These are phyloP conservation scores for Ophion ventricosus DNA, from an alignment of 2,888 invertebrate genomes.

Conservation along the genomic window DNA sequence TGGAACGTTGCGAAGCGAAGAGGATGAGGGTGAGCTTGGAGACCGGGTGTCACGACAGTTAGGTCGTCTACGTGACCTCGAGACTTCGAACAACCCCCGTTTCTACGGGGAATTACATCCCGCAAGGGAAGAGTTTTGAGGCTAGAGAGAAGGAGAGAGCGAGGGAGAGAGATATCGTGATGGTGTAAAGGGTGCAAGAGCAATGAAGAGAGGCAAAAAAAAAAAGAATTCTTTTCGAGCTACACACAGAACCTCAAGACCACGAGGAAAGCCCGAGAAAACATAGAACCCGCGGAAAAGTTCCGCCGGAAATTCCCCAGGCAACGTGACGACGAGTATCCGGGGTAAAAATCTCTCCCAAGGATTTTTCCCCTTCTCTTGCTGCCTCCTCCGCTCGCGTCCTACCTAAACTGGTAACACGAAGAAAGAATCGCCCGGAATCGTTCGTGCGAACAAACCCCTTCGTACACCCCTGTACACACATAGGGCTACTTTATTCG, in stretches of 20 bases:
- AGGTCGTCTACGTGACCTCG: slow-evolving; percentile 79
- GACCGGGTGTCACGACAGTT: slow-evolving; percentile 76
- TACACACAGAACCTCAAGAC: slow-evolving; percentile 1
- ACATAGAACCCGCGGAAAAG: slow-evolving; percentile 51
- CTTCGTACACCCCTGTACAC: not conserved
- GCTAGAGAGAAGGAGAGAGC: slow-evolving; percentile 29
- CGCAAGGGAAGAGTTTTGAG: slow-evolving; percentile 64
- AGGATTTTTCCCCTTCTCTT: slow-evolving; percentile 16
- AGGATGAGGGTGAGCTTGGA: slow-evolving; percentile 38
- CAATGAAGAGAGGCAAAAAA: slow-evolving; percentile 22
- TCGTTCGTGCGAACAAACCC: not conserved
- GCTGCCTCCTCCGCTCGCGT: not conserved
- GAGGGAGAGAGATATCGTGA: slow-evolving; percentile 2
- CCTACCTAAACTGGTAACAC: not conserved
- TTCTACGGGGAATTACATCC: slow-evolving; percentile 78
- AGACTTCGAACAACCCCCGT: slow-evolving; percentile 77
- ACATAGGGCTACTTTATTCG: too few relatives aligned
- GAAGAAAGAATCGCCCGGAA: not conserved
- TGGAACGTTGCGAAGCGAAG: slow-evolving; percentile 1
- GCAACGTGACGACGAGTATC: slow-evolving; percentile 38
- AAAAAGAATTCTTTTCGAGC: slow-evolving; percentile 24
- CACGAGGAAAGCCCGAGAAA: slow-evolving; percentile 56
- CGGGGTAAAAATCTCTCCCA: slow-evolving; percentile 42
- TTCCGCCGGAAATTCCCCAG: slow-evolving; percentile 51
- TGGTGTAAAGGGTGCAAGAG: not conserved